Conservation (phyloP, 2,888 invertebrate genomes). For the Temnothorax unifasciatus region DNA sequence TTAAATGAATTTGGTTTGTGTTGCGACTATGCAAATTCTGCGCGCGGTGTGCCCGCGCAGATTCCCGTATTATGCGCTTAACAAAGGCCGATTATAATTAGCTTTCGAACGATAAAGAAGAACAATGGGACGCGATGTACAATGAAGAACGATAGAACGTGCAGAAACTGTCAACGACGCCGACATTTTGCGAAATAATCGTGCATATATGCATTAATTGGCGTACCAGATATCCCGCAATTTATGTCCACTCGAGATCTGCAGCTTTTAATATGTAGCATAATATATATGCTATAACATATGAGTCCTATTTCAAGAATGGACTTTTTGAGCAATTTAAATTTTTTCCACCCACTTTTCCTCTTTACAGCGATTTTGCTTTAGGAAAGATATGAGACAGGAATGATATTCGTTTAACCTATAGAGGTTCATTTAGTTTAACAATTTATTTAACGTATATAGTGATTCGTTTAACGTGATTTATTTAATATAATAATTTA, state of each 20-base stretch:
- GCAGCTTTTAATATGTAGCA: neutral
- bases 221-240: conserved; percentile 3
- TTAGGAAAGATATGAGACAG: neutral
- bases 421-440: neutral
- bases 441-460: neutral
- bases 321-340: neutral
- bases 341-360: neutral
- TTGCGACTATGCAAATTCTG: conserved; percentile 39
- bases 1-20: conserved; percentile 49
- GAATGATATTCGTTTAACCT: neutral
- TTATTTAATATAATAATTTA: conserved; percentile 25
- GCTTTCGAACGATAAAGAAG: conserved; percentile 53
- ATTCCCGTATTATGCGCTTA: conserved; percentile 46
- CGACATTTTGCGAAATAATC: conserved; percentile 34
- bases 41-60: conserved; percentile 16
- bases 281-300: too few species aligned
- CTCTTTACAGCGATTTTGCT: neutral
- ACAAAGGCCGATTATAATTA: conserved; percentile 58
- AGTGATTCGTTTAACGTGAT: neutral
- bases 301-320: neutral
- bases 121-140: conserved; percentile 48
- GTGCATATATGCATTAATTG: conserved; percentile 43
- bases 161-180: conserved; percentile 49
- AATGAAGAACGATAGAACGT: conserved; percentile 31
- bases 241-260: conserved; percentile 4